These are phyloP conservation scores for Dromiciops gliroides DNA, from an alignment of 2,113 vertebrate genomes.

Conservation along the genomic window DNA sequence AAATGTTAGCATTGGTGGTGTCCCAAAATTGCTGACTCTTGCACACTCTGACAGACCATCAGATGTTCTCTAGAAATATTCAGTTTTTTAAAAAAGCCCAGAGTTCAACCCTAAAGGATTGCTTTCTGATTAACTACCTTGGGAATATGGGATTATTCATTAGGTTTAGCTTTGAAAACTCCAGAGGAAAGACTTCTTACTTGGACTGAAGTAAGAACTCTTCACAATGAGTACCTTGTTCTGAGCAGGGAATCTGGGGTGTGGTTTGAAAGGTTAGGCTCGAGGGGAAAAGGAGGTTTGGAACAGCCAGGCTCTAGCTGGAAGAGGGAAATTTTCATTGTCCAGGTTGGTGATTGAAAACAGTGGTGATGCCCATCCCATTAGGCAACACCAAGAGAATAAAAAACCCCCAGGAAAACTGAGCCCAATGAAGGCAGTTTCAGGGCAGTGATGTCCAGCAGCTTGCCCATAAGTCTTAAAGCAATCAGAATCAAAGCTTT, in stretches of 20 bases:
- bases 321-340: slow-evolving; percentile 55
- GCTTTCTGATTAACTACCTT: background rate
- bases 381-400: background rate
- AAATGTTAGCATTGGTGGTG: slow-evolving; percentile 46
- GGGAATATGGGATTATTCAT: background rate
- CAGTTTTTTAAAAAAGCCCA: slow-evolving; percentile 25
- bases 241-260: slow-evolving; percentile 47
- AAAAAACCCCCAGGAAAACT: background rate
- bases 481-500: background rate
- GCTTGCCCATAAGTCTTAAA: background rate
- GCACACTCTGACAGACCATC: slow-evolving; percentile 16
- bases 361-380: background rate
- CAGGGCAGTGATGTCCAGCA: background rate
- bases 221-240: slow-evolving; percentile 76
- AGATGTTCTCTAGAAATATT: slow-evolving; percentile 10
- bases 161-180: slow-evolving; percentile 53
- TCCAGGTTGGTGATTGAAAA: slow-evolving; percentile 24
- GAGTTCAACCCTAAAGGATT: background rate
- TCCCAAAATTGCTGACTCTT: background rate
- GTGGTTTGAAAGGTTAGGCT: slow-evolving; percentile 44
- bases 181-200: slow-evolving; percentile 38
- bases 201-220: slow-evolving; percentile 12
- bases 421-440: background rate
- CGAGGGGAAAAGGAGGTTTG: slow-evolving; percentile 61
- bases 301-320: slow-evolving; percentile 7